A percentile compares a stretch with the other conserved stretches of the same genome.
These are phyloP conservation scores for Ischnus inquisitorius DNA, from an alignment of 2,888 invertebrate genomes.

Conservation along the genomic window DNA sequence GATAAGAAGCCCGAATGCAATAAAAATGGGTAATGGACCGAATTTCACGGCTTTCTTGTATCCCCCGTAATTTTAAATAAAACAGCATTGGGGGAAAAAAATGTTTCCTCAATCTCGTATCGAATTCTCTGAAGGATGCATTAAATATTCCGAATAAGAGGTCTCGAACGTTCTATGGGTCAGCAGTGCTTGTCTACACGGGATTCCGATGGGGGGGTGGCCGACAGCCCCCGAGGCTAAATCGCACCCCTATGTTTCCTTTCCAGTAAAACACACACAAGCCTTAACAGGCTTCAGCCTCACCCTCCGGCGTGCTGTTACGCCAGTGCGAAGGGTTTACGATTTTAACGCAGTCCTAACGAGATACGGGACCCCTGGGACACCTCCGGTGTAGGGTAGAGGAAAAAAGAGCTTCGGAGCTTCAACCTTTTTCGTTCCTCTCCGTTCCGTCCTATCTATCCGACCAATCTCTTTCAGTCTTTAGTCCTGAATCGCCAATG, in stretches of 20 bases:
- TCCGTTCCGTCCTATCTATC: not conserved
- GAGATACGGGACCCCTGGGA: constrained; percentile 65
- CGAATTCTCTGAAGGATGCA: constrained; percentile 8
- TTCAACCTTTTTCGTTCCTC: constrained; percentile 28
- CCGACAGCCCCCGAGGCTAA: constrained; percentile 13
- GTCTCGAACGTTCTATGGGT: constrained; percentile 37
- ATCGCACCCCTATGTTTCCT: constrained; percentile 36
- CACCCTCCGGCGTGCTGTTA: constrained; percentile 3
- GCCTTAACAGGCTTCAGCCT: not conserved
- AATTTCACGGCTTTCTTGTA: no score
- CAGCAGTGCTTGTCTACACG: constrained; percentile 19
- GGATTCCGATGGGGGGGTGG: not conserved
- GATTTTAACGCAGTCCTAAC: constrained; percentile 61
- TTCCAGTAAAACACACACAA: not conserved
- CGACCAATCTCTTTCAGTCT: constrained; percentile 17
- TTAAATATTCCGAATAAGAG: constrained; percentile 25
- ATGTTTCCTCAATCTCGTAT: not conserved
- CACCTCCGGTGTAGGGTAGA: constrained; percentile 51
- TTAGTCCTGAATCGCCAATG: constrained; percentile 39
- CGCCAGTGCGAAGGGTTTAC: constrained; percentile 17
- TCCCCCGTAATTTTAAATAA: no score
- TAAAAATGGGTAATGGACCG: no score
- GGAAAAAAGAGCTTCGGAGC: constrained; percentile 39
- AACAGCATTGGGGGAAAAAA: not conserved
- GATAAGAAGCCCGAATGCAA: no score